Percentiles rank a stretch among this genome's conserved stretches.
phyloP scores from a whole-genome alignment of 1,140 invertebrate species.

The Orius insidiosus region DNA sequence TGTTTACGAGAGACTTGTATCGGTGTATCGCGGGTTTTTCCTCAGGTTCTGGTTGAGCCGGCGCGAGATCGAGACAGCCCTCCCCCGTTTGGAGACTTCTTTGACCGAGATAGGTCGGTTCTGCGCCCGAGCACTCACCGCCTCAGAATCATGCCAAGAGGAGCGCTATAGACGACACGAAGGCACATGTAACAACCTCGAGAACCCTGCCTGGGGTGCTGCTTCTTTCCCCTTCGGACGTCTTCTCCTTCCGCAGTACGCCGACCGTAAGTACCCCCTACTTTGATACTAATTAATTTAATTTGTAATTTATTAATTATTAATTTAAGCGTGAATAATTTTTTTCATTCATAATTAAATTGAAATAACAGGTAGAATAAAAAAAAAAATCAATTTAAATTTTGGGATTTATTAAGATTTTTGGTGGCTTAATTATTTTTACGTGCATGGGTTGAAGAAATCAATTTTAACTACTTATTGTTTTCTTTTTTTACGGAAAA shows the following conservation, averaged over 20 bases:
- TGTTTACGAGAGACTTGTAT: too few species aligned
- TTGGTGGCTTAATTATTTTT: too few species aligned
- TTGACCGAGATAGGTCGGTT: slow-evolving; percentile 68
- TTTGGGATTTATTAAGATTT: too few species aligned
- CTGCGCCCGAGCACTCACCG: slow-evolving; percentile 69
- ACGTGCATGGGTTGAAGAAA: too few species aligned
- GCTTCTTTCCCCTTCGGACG: slow-evolving; percentile 67
- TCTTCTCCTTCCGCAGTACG: slow-evolving; percentile 60
- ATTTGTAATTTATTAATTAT: too few species aligned
- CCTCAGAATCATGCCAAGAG: slow-evolving; percentile 46
- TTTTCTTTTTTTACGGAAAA: too few species aligned
- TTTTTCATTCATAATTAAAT: too few species aligned
- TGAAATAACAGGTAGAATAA: too few species aligned
- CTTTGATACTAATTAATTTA: too few species aligned
- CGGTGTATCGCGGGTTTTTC: neutral
- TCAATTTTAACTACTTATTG: too few species aligned
- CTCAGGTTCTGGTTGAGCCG: slow-evolving; percentile 61
- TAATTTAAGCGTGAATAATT: too few species aligned
- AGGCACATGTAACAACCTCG: slow-evolving; percentile 88
- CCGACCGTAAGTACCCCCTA: slow-evolving; percentile 48
- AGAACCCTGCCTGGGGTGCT: slow-evolving; percentile 73
- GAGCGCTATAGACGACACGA: slow-evolving; percentile 64
- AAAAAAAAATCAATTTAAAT: too few species aligned
- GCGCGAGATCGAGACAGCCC: slow-evolving; percentile 67
- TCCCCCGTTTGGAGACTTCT: slow-evolving; percentile 74